Base-by-base conservation (phyloP, 2,113 vertebrate genomes). In the Psephotus haematonotus region DNA sequence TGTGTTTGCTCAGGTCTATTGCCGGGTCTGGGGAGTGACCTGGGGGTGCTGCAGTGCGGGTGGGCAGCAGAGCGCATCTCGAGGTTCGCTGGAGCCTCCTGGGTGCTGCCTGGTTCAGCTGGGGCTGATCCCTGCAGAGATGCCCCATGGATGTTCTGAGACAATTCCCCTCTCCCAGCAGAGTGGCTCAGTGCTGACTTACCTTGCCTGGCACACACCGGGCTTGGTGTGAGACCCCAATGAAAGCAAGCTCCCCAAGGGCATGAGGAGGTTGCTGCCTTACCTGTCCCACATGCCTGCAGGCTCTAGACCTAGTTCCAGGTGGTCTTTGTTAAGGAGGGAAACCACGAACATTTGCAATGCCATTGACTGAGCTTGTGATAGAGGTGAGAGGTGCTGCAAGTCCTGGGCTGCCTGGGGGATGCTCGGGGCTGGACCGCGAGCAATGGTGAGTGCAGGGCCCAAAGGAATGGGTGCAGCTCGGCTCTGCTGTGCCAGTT, bases 1-100 rank as follows among this genome's bases (percentile, higher is more conserved):
- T 8, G 7, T 2, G 4, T n/a, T 75, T n/a, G 78, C 72, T 25
- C 12, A 16, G 24, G 31, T 63, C n/a, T 47, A 4, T 46, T 43
- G n/a, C n/a, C 28, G 37, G 37, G 55, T 27, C 23, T 7, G 17
- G 72, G 28, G 43, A 43, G 71, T 1, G 7, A 10, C 64, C 1
- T 6, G 16, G 0, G 16, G n/a, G 10, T 57, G 53, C 39, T 1
- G 1, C 68, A 27, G 74, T 8, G 63, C 1, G 2, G 46, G 28
- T 39, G 57, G 23, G 35, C 63, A 57, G 76, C 7, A 74, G 70
- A 43, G 59, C 80, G 39, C 25, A 41, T 17, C 60, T 44, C 33
- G 5, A 14, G 50, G 62, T 29, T 6, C 17, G 27, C 59, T 47
- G 49, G 64, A 65, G 65, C 52, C 31, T 60, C 31, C 25, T 10